Evolutionary conservation across 2,888 invertebrate species (phyloP).

Genomic region (Meliscaeva auricollis): DNA sequence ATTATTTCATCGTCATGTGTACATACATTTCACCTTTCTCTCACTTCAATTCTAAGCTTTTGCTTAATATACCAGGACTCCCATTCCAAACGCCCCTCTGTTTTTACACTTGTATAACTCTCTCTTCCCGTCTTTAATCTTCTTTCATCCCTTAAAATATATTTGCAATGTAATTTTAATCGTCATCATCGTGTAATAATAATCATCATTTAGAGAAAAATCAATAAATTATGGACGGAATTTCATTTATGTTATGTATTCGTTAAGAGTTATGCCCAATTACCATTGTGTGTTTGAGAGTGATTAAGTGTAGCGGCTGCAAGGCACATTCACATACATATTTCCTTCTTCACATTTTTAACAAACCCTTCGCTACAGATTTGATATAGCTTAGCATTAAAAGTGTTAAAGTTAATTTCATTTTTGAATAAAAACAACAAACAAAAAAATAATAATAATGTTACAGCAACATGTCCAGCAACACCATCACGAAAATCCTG

Average conservation of each 20-base stretch:
- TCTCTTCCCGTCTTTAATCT: constrained; percentile 63
- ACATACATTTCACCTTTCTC: constrained; percentile 59
- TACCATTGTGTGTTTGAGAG: constrained; percentile 65
- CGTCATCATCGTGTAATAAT: constrained; percentile 75
- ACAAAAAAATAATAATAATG: too few species aligned
- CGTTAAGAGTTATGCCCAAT: constrained; percentile 72
- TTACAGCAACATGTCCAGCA: constrained; percentile 79
- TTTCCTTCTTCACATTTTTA: constrained; percentile 20
- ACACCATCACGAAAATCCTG: constrained; percentile 72
- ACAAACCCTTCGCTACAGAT: constrained; percentile 29
- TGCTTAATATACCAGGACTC: constrained; percentile 43
- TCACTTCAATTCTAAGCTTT: constrained; percentile 61
- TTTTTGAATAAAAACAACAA: constrained; percentile 34
- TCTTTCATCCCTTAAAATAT: constrained; percentile 74
- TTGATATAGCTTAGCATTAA: constrained; percentile 16
- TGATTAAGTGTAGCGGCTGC: constrained; percentile 75
- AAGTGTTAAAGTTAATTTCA: constrained; percentile 29
- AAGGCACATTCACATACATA: constrained; percentile 77
- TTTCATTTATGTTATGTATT: constrained; percentile 73
- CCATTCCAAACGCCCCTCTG: constrained; percentile 10
- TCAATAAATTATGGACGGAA: constrained; percentile 77
- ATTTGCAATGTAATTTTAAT: constrained; percentile 78
- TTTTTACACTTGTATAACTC: constrained; percentile 40
- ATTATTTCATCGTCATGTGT: constrained; percentile 58
- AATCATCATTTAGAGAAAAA: constrained; percentile 77